phyloP scores from a whole-genome alignment of 2,888 invertebrate species.

The Rhopalosiphum nymphaeae region DNA sequence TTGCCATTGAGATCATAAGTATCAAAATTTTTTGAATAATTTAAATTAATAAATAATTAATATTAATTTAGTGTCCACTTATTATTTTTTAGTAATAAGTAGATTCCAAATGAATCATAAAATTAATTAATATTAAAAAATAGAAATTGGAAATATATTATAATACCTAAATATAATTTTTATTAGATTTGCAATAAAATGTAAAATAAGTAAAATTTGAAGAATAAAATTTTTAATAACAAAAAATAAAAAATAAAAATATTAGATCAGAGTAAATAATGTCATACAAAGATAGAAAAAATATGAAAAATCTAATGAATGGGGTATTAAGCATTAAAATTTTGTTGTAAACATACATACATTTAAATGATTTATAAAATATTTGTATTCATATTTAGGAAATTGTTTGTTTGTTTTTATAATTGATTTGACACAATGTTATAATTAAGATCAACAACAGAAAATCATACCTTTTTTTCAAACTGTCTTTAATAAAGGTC shows the following conservation, averaged over 20 bases:
- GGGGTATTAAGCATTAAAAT: too few relatives aligned
- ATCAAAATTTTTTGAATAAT: not conserved
- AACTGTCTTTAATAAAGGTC: slow-evolving; percentile 33
- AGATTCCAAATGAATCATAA: not conserved
- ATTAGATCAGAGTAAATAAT: too few relatives aligned
- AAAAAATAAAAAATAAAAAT: not conserved
- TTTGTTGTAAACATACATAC: too few relatives aligned
- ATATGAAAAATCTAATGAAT: not conserved
- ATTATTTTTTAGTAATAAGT: not conserved
- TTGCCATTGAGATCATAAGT: not conserved
- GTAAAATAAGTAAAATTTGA: too few relatives aligned
- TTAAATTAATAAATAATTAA: not conserved
- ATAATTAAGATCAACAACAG: not conserved
- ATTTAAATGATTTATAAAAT: too few relatives aligned
- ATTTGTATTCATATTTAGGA: too few relatives aligned
- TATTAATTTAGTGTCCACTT: too few relatives aligned
- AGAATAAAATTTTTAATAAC: not conserved
- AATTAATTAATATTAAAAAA: not conserved
- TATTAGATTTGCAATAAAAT: not conserved
- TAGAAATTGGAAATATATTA: not conserved
- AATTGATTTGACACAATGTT: not conserved
- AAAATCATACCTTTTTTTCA: slow-evolving; percentile 37
- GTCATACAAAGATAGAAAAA: not conserved
- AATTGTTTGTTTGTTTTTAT: not conserved
- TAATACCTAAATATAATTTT: not conserved